phyloP scores from a whole-genome alignment of 2,888 invertebrate species.

The Cephalotes varians region DNA sequence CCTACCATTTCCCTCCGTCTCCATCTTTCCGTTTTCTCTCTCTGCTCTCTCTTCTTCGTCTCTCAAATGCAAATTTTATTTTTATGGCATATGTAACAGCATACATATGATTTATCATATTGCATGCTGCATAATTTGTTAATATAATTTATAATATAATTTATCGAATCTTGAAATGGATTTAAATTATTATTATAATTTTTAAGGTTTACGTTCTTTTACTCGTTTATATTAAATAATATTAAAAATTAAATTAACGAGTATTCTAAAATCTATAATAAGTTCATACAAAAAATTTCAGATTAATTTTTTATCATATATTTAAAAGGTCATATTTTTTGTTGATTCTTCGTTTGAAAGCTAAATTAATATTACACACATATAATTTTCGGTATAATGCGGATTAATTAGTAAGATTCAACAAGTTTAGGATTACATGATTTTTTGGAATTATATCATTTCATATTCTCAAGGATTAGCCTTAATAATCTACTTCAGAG shows the following conservation, averaged over 20 bases:
- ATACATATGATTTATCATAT: not conserved
- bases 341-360: slow-evolving; percentile 20
- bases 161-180: not conserved
- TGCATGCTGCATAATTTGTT: not conserved
- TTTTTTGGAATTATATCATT: not conserved
- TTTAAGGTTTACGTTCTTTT: not conserved
- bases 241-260: not conserved
- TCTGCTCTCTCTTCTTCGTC: slow-evolving; percentile 11
- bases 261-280: not conserved
- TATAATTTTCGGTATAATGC: slow-evolving; percentile 7
- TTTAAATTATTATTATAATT: not conserved
- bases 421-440: slow-evolving; percentile 6
- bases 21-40: slow-evolving; percentile 43
- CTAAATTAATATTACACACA: not conserved
- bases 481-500: slow-evolving; percentile 11
- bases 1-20: slow-evolving; percentile 61
- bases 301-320: not conserved
- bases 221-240: not conserved
- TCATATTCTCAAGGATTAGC: slow-evolving; percentile 15
- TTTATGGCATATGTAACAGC: not conserved
- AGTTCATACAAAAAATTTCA: not conserved
- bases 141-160: not conserved
- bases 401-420: slow-evolving; percentile 26
- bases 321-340: not conserved
- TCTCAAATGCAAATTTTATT: not conserved